Conservation (phyloP, 2,797 vertebrate genomes). For the Esox lucius region DNA sequence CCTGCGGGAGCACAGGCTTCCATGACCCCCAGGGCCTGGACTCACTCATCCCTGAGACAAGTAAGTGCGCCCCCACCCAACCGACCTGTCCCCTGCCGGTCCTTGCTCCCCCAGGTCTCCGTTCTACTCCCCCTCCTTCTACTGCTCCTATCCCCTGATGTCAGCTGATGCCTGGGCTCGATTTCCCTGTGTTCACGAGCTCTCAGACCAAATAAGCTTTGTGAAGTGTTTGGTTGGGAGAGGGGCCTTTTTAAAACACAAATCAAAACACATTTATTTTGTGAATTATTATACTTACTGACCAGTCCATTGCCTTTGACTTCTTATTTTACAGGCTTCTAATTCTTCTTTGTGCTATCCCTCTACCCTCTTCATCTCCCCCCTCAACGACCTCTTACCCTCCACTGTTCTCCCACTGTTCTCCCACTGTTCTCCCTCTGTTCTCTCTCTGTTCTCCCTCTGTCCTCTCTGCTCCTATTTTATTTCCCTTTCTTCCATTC, state of each 20-base stretch:
- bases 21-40: constrained; percentile 87
- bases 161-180: neutral
- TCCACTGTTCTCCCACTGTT: constrained; percentile 56
- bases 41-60: constrained; percentile 93
- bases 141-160: neutral
- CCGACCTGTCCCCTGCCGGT: constrained; percentile 9
- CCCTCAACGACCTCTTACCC: constrained; percentile 45
- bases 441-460: constrained; percentile 52
- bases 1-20: constrained; percentile 76
- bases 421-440: constrained; percentile 40
- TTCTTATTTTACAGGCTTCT: constrained; percentile 99
- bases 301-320: constrained; percentile 72
- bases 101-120: neutral
- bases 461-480: constrained; percentile 44
- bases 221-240: neutral
- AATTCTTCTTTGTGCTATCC: constrained; percentile 91
- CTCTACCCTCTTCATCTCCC: constrained; percentile 74
- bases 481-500: constrained; percentile 41
- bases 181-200: neutral
- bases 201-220: neutral
- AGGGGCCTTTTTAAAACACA: neutral
- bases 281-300: constrained; percentile 51
- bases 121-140: neutral
- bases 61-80: constrained; percentile 75
- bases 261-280: constrained; percentile 10